These are phyloP conservation scores for Pseudoips prasinana DNA, from an alignment of 2,888 invertebrate species.

Conservation along the genomic window DNA sequence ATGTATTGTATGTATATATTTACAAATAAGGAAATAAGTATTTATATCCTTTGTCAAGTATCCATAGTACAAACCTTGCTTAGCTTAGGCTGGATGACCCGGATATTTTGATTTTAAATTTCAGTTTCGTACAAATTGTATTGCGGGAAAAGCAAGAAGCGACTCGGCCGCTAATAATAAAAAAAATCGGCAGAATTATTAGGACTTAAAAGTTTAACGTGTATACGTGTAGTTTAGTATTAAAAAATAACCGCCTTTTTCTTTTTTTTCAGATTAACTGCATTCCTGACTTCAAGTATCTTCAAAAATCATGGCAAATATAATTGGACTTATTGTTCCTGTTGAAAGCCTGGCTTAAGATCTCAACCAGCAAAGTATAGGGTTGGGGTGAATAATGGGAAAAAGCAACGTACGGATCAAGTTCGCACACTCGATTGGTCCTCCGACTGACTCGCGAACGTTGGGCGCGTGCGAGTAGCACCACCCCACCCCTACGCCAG, in stretches of 20 bases:
- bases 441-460: conserved; percentile 61
- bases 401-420: conserved; percentile 79
- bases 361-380: conserved; percentile 49
- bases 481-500: conserved; percentile 46
- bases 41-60: too few relatives aligned
- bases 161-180: too few relatives aligned
- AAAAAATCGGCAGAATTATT: too few relatives aligned
- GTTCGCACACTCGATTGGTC: conserved; percentile 77
- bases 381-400: conserved; percentile 78
- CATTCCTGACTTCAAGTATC: conserved; percentile 22
- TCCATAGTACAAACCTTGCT: too few relatives aligned
- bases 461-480: conserved; percentile 63
- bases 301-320: conserved; percentile 48
- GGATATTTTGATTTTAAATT: too few relatives aligned
- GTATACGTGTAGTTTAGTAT: background rate
- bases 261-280: conserved; percentile 54
- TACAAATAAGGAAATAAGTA: too few relatives aligned
- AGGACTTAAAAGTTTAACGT: too few relatives aligned
- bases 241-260: conserved; percentile 26
- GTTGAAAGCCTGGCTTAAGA: conserved; percentile 49
- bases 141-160: too few relatives aligned
- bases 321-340: conserved; percentile 34
- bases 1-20: too few relatives aligned
- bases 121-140: too few relatives aligned
- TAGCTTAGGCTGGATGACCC: too few relatives aligned